Evolutionary conservation across 2,797 vertebrate species (phyloP).

Genomic region (Premnoplex brunnescens): DNA sequence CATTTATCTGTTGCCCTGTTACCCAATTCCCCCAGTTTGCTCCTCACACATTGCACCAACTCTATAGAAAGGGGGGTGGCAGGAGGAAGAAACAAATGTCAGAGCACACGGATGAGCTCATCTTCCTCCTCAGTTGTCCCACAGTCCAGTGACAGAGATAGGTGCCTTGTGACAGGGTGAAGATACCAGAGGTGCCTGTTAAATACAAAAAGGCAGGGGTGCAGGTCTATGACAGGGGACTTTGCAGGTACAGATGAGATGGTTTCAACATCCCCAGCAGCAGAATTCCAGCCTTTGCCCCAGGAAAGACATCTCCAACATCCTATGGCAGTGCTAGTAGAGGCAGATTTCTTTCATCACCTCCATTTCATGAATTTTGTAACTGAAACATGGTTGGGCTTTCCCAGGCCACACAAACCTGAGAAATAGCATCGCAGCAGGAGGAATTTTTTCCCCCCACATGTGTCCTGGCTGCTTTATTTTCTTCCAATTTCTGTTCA

Average conservation of each 20-base stretch:
- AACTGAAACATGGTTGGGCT: neutral
- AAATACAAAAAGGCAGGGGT: neutral
- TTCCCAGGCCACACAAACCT: neutral
- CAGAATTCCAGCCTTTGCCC: neutral
- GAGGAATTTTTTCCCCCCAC: neutral
- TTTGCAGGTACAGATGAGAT: neutral
- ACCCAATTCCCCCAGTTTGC: neutral
- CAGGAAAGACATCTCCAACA: neutral
- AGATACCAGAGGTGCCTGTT: neutral
- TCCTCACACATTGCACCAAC: neutral
- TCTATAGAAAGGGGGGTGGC: neutral
- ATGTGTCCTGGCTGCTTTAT: neutral
- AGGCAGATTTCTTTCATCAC: neutral
- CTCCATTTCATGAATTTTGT: neutral
- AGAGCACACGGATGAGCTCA: rapidly evolving
- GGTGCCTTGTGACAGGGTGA: neutral
- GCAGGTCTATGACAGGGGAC: neutral
- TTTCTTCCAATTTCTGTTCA: neutral
- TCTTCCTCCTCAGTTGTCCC: neutral
- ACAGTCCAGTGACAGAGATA: neutral
- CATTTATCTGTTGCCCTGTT: neutral
- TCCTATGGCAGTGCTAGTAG: rapidly evolving
- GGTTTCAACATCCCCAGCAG: neutral
- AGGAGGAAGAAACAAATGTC: neutral
- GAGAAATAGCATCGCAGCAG: neutral